Base-by-base conservation (phyloP, 2,113 vertebrate species). In the Oryzias melastigma region DNA sequence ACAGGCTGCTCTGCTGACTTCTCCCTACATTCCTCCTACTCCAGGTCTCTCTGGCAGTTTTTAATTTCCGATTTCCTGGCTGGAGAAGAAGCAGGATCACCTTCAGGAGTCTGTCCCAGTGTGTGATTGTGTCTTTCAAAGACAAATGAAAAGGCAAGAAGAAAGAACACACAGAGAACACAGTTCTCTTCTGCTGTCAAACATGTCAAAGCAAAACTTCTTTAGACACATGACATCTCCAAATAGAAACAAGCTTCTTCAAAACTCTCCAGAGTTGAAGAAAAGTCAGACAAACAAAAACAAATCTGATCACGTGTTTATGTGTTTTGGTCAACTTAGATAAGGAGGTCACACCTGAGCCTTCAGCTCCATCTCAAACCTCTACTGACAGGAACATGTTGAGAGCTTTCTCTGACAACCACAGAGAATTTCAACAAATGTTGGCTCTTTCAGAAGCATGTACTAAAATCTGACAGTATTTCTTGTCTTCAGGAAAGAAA, bases 61-160 rank as follows among this genome's bases (percentile, higher is more conserved):
- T 95, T 94, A 94, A 97, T 96, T 98, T 97, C 95, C 94, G 91
- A 92, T 95, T 92, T 89, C 90, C 93, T 91, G 94, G 92, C 92
- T 92, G 89, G 92, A 92, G 75, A 91, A 91, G 86, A 87, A 93
- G 91, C 90, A 90, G 90, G 85, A 82, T 84, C 59, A 82, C 89
- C 93, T 85, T 88, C 84, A 86, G 75, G 77, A 78, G 91, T 90
- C 91, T 93, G 90, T 93, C 94, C 93, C 91, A 92, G 93, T 93
- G 95, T 94, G 92, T 81, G 85, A 87, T 87, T 77, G 69, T 65
- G 92, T 14, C 27, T 60, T 46, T 50, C 0, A 7, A 43, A 46
- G 19, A 20, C 4, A 20, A 57, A 25, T 22, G 24, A 13, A 8
- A 25, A 52, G 35, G 17, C 5, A 63, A 2, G n/a, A 54, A 44